Evolutionary conservation across 1,140 invertebrate species (phyloP).

Genomic region (Eurosta solidaginis): DNA sequence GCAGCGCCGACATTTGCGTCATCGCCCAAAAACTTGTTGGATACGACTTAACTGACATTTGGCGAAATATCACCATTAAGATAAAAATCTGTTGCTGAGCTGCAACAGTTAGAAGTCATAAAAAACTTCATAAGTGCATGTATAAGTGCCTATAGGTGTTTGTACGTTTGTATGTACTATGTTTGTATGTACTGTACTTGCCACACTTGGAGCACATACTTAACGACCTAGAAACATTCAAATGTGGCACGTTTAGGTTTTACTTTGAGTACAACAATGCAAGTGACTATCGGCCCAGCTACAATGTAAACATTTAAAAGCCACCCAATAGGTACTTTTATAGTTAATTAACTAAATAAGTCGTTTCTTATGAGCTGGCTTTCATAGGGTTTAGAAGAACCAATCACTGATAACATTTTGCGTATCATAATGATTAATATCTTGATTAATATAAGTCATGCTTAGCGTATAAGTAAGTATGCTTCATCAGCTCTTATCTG

Average conservation of each 20-base stretch:
- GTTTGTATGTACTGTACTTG: neutral
- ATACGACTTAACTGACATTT: neutral
- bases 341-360: no score
- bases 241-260: neutral
- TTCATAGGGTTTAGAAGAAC: no score
- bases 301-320: neutral
- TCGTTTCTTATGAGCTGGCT: no score
- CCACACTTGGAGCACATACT: neutral
- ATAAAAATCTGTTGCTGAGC: neutral
- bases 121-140: neutral
- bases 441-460: no score
- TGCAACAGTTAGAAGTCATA: neutral
- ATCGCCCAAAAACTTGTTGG: neutral
- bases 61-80: conserved; percentile 15
- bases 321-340: neutral
- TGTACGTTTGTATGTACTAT: neutral
- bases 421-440: no score
- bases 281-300: neutral
- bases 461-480: no score
- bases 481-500: no score
- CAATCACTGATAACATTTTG: no score
- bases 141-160: neutral
- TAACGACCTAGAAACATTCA: neutral
- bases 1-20: neutral
- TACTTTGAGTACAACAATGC: neutral